Percentiles rank a stretch among this genome's conserved stretches.
Evolutionary conservation across 2,113 vertebrate genomes (phyloP).

Genomic region (Rissa tridactyla): DNA sequence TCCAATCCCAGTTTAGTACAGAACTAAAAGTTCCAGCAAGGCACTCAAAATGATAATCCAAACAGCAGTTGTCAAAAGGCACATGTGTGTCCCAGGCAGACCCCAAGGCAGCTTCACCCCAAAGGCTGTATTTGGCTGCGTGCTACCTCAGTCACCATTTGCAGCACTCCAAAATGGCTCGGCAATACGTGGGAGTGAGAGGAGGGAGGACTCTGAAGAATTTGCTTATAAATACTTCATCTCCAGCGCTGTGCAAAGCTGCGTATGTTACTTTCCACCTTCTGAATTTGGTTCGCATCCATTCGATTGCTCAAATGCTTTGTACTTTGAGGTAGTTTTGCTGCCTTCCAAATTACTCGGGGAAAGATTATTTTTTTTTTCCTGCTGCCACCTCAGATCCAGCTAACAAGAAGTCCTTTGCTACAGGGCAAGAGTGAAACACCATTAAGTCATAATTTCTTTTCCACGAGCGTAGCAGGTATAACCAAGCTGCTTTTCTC

Average conservation of each 20-base stretch:
- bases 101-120: not conserved
- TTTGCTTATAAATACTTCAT: not conserved
- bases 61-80: not conserved
- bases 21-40: not conserved
- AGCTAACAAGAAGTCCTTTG: not conserved
- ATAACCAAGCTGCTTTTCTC: not conserved
- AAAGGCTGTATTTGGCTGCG: fast-evolving
- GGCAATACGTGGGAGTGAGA: not conserved
- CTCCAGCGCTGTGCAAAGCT: not conserved
- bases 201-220: not conserved
- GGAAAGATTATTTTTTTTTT: not conserved
- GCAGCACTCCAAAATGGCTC: not conserved
- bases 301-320: not conserved
- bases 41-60: not conserved
- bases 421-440: not conserved
- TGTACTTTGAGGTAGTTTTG: not conserved
- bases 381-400: not conserved
- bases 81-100: not conserved
- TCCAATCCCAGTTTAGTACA: not conserved
- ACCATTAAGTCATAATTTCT: not conserved
- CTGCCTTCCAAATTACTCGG: not conserved
- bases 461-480: not conserved
- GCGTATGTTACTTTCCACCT: not conserved
- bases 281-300: not conserved
- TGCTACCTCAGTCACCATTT: fast-evolving